phyloP scores from a whole-genome alignment of 2,797 vertebrate genomes.

The Chelidonichthys spinosus region DNA sequence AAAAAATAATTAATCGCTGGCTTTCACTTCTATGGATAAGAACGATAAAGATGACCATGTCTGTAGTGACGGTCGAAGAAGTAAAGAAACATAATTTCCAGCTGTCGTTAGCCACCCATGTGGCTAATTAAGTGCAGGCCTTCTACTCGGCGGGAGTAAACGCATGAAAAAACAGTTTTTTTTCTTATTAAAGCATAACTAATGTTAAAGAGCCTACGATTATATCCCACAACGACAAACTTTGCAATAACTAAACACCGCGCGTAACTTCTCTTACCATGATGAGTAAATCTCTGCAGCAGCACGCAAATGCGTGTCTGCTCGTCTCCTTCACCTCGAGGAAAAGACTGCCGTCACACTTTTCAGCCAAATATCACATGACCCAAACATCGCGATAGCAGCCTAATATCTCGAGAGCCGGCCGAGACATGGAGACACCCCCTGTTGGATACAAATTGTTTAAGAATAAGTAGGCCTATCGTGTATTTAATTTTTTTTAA shows the following conservation, averaged over 20 bases:
- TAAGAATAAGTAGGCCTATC: too few species aligned
- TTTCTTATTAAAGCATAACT: accelerated
- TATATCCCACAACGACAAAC: accelerated
- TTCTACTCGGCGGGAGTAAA: accelerated
- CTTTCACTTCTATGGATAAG: accelerated
- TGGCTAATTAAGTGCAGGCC: slow-evolving; percentile 49
- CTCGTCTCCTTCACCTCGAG: not conserved
- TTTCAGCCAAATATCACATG: not conserved
- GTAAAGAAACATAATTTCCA: accelerated
- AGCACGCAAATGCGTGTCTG: slow-evolving; percentile 21
- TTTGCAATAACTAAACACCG: accelerated
- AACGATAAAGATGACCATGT: accelerated
- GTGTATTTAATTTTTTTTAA: too few species aligned
- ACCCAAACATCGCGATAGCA: slow-evolving; percentile 32
- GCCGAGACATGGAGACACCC: not conserved
- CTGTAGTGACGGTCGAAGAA: accelerated
- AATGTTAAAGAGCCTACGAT: accelerated
- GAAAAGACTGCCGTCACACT: slow-evolving; percentile 16
- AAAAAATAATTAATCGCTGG: accelerated
- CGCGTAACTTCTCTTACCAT: slow-evolving; percentile 62
- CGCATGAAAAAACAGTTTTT: accelerated
- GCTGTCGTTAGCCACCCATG: slow-evolving; percentile 28
- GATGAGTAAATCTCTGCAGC: slow-evolving; percentile 34
- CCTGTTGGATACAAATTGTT: not conserved
- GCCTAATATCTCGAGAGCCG: slow-evolving; percentile 28